A percentile compares a stretch with the other conserved stretches of the same genome.
Evolutionary conservation across 2,797 vertebrate species (phyloP).

Genomic region (Myotis findleyi): DNA sequence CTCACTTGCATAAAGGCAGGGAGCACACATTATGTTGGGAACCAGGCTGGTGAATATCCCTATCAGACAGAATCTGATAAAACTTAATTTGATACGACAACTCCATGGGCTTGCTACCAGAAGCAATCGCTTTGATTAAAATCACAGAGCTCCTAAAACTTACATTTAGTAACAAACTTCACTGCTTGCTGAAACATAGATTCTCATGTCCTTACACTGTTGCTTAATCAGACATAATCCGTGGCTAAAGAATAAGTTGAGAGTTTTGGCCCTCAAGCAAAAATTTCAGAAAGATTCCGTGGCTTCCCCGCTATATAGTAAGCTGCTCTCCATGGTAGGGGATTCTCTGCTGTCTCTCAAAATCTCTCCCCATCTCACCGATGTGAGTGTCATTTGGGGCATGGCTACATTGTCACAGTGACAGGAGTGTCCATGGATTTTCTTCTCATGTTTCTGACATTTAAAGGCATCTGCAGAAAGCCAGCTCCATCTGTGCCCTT

Average conservation of each 20-base stretch:
- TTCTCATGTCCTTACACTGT: not conserved
- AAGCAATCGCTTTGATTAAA: constrained; percentile 66
- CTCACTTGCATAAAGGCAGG: not conserved
- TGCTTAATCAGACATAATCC: not conserved
- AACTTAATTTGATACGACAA: constrained; percentile 65
- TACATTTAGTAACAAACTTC: constrained; percentile 2
- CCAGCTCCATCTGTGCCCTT: not conserved
- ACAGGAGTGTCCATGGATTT: not conserved
- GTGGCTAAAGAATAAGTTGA: not conserved
- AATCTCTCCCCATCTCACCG: not conserved
- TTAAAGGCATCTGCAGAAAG: constrained; percentile 55
- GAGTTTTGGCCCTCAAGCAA: constrained; percentile 26
- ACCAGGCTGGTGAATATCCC: not conserved
- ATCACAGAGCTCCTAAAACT: constrained; percentile 50
- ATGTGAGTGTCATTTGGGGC: not conserved
- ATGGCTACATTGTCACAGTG: not conserved
- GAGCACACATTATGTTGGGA: not conserved
- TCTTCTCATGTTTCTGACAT: constrained; percentile 4
- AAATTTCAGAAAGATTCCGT: not conserved
- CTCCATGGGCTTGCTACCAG: constrained; percentile 47
- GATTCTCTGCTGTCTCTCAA: not conserved
- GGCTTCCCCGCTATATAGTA: not conserved
- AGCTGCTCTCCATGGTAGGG: not conserved
- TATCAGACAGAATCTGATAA: constrained; percentile 33
- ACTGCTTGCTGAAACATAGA: not conserved